Evolutionary conservation across 2,888 invertebrate genomes (phyloP).

Genomic region (Eulithis prunata): DNA sequence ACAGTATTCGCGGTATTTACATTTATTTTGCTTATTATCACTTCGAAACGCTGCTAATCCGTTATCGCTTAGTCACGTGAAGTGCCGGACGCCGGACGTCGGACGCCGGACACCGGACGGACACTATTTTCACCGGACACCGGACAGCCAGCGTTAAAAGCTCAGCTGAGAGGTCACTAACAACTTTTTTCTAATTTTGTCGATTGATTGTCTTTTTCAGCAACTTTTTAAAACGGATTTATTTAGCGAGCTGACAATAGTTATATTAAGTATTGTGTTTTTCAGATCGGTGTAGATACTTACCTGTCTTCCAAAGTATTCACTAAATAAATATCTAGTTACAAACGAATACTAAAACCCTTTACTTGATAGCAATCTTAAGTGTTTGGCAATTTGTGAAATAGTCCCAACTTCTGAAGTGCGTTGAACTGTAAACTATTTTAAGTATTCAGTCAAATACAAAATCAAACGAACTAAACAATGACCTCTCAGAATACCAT

Average conservation of each 20-base stretch:
- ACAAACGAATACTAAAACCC: too few species aligned
- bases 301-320: too few species aligned
- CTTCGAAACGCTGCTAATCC: background rate
- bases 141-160: slow-evolving; percentile 15
- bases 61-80: background rate
- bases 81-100: slow-evolving; percentile 2
- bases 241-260: background rate
- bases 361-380: too few species aligned
- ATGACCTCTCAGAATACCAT: too few species aligned
- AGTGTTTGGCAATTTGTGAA: too few species aligned
- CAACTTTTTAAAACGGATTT: too few species aligned
- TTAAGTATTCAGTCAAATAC: too few species aligned
- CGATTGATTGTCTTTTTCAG: slow-evolving; percentile 11
- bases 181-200: slow-evolving; percentile 20
- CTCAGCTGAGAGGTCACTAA: slow-evolving; percentile 13
- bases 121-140: slow-evolving; percentile 13
- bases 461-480: too few species aligned
- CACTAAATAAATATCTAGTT: too few species aligned
- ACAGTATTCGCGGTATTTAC: background rate
- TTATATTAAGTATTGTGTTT: background rate
- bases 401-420: too few species aligned
- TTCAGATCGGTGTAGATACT: too few species aligned
- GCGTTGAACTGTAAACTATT: too few species aligned
- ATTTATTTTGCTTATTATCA: background rate
- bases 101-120: slow-evolving; percentile 5